Base-by-base conservation (phyloP, 1,140 invertebrate genomes). In the Melanaphis sacchari region DNA sequence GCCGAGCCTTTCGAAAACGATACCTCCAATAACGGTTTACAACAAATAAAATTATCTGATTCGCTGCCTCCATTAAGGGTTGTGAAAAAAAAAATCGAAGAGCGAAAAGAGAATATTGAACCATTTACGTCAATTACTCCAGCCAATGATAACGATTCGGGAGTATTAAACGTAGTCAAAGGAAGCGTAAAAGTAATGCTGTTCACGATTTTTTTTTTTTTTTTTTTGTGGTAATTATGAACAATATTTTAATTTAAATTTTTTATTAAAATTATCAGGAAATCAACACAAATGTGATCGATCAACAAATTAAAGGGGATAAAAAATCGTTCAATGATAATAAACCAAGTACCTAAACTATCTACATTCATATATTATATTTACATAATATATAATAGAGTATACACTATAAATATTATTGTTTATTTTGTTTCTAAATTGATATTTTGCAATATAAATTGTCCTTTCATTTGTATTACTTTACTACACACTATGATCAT, bases 1-100 rank as follows among this genome's bases (percentile, higher is more conserved):
- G 91, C 91, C 1, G 81, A 85, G 36, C 91, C 91, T 0, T 0
- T 21, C 38, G 81, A 93, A 15, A 36, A 31, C 24, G 66, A 92
- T 8, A 24, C 8, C 22, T 21, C 31, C 3, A 92, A 40, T 40
- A 38, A 38, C 21, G 36, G n/a, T 31, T n/a, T 21, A 26, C 41
- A 82, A 46, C 91, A 85, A n/a, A 38, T 54, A 1, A 85, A 85
- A 84, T 31, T 21, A 1, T 38, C 91, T 1, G 91, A 93, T 5
- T 18, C 46, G 0, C 18, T 93, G 1, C 91, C 91, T 18, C 91
- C 91, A 15, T 41, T 93, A 26, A 93, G 26, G 46, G 46, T 93
- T 7, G n/a, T 24, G 6, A 93, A 93, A 93, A 93, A 93, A 22
- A 26, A 5, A 38, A n/a, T 31, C n/a, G 91, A 93, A 49, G 76